A percentile compares a stretch with the other conserved stretches of the same genome.
These are phyloP conservation scores for Sceliomorpha sp. DNA, from an alignment of 2,888 invertebrate species.

Conservation along the genomic window DNA sequence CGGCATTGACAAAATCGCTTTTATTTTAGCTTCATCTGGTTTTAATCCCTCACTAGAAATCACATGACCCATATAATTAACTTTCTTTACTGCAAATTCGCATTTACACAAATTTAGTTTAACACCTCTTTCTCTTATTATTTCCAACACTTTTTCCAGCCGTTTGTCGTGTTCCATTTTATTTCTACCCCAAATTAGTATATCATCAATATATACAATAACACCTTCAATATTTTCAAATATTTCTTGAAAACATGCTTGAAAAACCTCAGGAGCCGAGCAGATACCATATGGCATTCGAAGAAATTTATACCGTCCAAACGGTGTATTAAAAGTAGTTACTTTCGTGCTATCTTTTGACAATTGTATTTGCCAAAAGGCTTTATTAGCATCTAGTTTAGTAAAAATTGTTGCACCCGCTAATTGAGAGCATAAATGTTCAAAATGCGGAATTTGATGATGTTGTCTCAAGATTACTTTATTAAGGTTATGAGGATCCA, in stretches of 20 bases:
- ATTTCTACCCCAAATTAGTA: slow-evolving; percentile 57
- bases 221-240: slow-evolving; percentile 59
- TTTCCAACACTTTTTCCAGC: slow-evolving; percentile 18
- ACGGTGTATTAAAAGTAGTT: slow-evolving; percentile 61
- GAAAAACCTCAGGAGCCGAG: slow-evolving; percentile 64
- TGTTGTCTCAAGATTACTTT: slow-evolving; percentile 6
- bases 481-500: slow-evolving; percentile 4
- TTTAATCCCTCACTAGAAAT: slow-evolving; percentile 33
- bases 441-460: slow-evolving; percentile 59
- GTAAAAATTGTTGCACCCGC: slow-evolving; percentile 56
- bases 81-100: slow-evolving; percentile 16
- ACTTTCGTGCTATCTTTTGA: slow-evolving; percentile 56
- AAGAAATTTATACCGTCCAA: slow-evolving; percentile 62
- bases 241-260: slow-evolving; percentile 52
- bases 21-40: slow-evolving; percentile 27
- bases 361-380: slow-evolving; percentile 60
- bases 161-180: slow-evolving; percentile 8
- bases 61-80: slow-evolving; percentile 25
- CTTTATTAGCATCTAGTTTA: slow-evolving; percentile 58
- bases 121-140: slow-evolving; percentile 22
- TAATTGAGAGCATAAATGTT: slow-evolving; percentile 61
- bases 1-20: slow-evolving; percentile 37
- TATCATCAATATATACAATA: slow-evolving; percentile 62
- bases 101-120: slow-evolving; percentile 42
- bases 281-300: slow-evolving; percentile 63